Conservation (phyloP, 2,113 vertebrate species). For the Corapipo altera region DNA sequence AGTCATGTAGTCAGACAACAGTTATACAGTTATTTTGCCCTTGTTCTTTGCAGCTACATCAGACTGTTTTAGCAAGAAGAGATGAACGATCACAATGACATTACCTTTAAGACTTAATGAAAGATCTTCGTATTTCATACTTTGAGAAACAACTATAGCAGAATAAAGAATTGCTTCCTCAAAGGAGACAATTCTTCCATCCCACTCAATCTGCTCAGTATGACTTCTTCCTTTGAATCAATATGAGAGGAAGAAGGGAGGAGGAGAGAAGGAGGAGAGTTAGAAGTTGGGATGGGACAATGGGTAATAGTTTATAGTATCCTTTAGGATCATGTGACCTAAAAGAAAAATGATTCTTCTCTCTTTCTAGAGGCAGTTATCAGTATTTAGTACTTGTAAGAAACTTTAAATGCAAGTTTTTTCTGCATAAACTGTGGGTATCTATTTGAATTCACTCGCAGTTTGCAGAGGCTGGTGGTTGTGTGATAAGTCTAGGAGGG, state of each 20-base stretch:
- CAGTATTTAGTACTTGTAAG: background rate
- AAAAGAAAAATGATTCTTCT: background rate
- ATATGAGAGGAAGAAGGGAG: background rate
- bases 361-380: background rate
- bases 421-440: background rate
- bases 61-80: background rate
- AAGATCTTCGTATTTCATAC: background rate
- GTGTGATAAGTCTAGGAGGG: background rate
- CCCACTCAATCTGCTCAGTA: background rate
- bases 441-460: background rate
- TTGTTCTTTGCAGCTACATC: background rate
- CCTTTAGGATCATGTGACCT: background rate
- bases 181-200: background rate
- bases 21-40: background rate
- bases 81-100: background rate
- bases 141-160: background rate
- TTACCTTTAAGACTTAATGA: background rate
- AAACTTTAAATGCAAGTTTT: background rate
- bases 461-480: background rate
- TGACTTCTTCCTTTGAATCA: background rate
- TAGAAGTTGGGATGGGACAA: background rate
- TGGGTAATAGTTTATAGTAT: background rate
- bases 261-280: background rate
- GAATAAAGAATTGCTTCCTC: background rate
- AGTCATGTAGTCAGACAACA: background rate